These are phyloP conservation scores for Heliconius congener DNA, from an alignment of 1,140 invertebrate genomes.

Conservation along the genomic window DNA sequence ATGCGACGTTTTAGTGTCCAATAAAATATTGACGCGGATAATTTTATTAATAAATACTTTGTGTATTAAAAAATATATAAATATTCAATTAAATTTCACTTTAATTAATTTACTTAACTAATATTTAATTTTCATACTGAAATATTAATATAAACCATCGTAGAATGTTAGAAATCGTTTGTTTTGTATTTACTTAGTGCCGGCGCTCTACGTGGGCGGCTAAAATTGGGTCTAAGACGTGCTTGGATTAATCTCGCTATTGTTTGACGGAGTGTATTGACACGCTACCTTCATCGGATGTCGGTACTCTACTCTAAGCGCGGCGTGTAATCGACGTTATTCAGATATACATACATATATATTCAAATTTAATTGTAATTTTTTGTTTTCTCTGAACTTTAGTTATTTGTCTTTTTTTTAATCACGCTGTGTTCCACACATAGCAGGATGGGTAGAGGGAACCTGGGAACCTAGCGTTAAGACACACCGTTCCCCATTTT, in stretches of 20 bases:
- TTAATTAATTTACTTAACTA: too few species aligned
- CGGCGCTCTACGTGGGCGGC: constrained; percentile 32
- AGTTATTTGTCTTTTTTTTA: background rate
- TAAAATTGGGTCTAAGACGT: constrained; percentile 33
- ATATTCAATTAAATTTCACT: too few species aligned
- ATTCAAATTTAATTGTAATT: background rate
- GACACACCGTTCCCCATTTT: too few species aligned
- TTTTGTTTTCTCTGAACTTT: background rate
- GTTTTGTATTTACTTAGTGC: constrained; percentile 24
- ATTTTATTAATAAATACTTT: too few species aligned
- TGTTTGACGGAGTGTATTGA: constrained; percentile 33
- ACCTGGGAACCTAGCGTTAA: too few species aligned
- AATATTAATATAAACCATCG: background rate
- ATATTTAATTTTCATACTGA: too few species aligned
- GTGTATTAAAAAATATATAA: too few species aligned
- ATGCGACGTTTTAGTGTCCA: too few species aligned
- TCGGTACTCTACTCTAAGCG: background rate
- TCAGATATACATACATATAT: background rate
- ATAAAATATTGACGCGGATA: too few species aligned
- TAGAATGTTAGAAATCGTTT: constrained; percentile 31
- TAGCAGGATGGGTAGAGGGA: too few species aligned
- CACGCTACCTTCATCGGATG: constrained; percentile 20
- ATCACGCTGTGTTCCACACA: too few species aligned
- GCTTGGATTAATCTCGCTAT: constrained; percentile 32
- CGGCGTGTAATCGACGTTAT: background rate